Evolutionary conservation across 2,797 vertebrate species (phyloP).

Genomic region (Danio kyathit): DNA sequence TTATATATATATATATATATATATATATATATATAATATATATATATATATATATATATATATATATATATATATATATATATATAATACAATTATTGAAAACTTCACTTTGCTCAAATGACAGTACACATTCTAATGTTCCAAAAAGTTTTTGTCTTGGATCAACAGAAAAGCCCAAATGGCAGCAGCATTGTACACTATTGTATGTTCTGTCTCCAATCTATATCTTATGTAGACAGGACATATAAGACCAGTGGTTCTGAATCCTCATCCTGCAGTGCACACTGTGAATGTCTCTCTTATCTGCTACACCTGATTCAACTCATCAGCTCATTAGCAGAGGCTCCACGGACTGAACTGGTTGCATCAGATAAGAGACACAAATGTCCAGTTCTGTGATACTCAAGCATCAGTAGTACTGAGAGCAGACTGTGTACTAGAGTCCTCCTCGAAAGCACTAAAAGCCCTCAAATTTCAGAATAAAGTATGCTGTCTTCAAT

Average conservation of each 20-base stretch:
- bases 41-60: too few relatives aligned
- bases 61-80: too few relatives aligned
- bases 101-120: too few relatives aligned
- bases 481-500: not conserved
- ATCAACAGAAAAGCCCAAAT: not conserved
- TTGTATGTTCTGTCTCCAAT: not conserved
- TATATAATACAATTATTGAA: too few relatives aligned
- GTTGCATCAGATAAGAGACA: constrained; percentile 24
- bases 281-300: constrained; percentile 10
- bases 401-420: not conserved
- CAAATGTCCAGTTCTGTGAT: constrained; percentile 14
- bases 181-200: not conserved
- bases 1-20: too few relatives aligned
- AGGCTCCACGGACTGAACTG: constrained; percentile 17
- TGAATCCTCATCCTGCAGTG: constrained; percentile 1
- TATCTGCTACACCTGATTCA: constrained; percentile 38
- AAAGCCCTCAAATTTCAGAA: not conserved
- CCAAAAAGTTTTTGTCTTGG: too few relatives aligned
- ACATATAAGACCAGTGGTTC: not conserved
- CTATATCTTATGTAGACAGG: not conserved
- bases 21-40: too few relatives aligned
- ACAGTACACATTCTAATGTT: too few relatives aligned
- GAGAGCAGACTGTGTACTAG: not conserved
- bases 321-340: constrained; percentile 44
- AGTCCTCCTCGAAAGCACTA: not conserved